phyloP scores from a whole-genome alignment of 2,113 vertebrate species.

The Rhodinocichla rosea region DNA sequence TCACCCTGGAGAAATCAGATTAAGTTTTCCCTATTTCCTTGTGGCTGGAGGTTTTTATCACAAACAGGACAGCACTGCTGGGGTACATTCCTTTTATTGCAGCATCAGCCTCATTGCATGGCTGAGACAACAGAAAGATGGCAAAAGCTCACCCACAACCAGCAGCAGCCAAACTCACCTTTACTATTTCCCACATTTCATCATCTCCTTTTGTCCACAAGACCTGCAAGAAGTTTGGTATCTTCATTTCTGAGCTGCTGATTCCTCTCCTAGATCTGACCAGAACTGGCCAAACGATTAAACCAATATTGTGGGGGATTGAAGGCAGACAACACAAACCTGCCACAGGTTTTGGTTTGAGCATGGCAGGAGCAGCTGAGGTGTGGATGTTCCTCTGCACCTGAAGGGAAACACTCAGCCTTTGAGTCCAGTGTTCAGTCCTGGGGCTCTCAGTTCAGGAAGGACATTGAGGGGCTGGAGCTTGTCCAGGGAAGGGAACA shows the following conservation, averaged over 20 bases:
- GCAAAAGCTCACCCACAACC: background rate
- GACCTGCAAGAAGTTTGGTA: background rate
- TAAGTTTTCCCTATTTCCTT: background rate
- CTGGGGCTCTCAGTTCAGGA: too few relatives aligned
- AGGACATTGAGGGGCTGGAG: background rate
- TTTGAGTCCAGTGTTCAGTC: rapidly evolving
- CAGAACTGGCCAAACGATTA: rapidly evolving
- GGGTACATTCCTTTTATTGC: background rate
- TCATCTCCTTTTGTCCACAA: background rate
- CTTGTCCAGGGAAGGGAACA: background rate
- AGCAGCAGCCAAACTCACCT: background rate
- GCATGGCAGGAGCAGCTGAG: background rate
- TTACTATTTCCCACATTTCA: background rate
- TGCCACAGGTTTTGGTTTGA: background rate
- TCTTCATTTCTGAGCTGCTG: background rate
- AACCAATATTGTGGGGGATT: background rate
- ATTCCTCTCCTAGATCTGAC: background rate
- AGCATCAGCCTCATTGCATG: background rate
- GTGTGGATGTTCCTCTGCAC: rapidly evolving
- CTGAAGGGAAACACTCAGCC: background rate
- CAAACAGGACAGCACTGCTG: background rate
- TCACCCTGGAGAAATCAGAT: background rate
- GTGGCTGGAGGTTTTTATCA: background rate
- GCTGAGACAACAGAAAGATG: background rate
- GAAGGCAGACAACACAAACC: background rate